Evolutionary conservation across 2,888 invertebrate genomes (phyloP).

Genomic region (Glaucopsyche alexis): DNA sequence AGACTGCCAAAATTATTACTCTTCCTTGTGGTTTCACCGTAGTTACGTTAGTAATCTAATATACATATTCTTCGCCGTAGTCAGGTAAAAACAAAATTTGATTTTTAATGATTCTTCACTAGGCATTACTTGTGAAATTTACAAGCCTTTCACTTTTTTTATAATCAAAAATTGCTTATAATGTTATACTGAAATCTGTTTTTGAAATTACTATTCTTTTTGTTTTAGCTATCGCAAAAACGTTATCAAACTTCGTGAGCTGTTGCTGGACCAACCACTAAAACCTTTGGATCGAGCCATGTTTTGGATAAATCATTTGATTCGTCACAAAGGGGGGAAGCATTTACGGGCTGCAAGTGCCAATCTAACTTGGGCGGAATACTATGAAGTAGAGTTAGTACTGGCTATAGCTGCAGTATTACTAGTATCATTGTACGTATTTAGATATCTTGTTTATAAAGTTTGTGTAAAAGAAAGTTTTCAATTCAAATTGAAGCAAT

Average conservation of each 20-base stretch:
- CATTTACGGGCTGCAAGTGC: conserved; percentile 38
- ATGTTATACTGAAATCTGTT: not conserved
- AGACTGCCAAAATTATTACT: too few species aligned
- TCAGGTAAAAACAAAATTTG: too few species aligned
- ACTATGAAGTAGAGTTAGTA: conserved; percentile 34
- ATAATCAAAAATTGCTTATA: not conserved
- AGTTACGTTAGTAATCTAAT: too few species aligned
- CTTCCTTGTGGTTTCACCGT: too few species aligned
- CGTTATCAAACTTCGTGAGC: conserved; percentile 31
- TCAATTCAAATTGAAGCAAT: not conserved
- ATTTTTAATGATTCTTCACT: too few species aligned
- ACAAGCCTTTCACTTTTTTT: too few species aligned
- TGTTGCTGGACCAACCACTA: conserved; percentile 37
- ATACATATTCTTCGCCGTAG: too few species aligned
- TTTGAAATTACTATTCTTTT: not conserved
- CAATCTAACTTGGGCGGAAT: conserved; percentile 34
- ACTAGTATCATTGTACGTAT: not conserved
- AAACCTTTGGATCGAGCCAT: conserved; percentile 37
- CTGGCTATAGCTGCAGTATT: not conserved
- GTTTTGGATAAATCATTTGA: conserved; percentile 41
- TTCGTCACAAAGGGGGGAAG: conserved; percentile 36
- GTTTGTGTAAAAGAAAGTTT: not conserved
- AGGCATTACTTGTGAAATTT: too few species aligned
- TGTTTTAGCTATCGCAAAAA: conserved; percentile 40
- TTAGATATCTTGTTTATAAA: not conserved